Evolutionary conservation across 1,140 invertebrate species (phyloP), one percentile per base, ranked within the genome.

Genomic region (Magallana angulata): DNA sequence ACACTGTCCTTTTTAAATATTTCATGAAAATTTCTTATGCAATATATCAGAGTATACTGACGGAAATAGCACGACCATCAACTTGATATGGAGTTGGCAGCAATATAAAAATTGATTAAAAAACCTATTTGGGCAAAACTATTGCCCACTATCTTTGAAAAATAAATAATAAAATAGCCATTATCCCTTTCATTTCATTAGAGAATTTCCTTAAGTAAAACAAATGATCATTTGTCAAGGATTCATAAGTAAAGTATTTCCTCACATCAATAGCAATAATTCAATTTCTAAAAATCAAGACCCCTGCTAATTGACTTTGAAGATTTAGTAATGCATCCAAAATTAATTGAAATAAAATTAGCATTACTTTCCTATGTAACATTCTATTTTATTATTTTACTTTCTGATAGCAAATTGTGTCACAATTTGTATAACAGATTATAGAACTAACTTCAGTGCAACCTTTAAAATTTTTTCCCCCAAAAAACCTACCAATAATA

Each of bases 141-240:
- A 24, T 8, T 71, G 68, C 6, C 68, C 8, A 76, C 36, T 76
- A 76, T 1, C 36, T 76, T 30, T 12, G 14, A n/a, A n/a, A 64
- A 76, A 30, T 36, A 12, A 30, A 76, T 30, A 48, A 48, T 48
- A 48, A 48, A 48, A 48, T 48, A 48, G 36, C 24, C 7, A 76
- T 76, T 76, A 76, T 76, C 36, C 24, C 36, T 48, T 6, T 62
- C n/a, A 16, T 6, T 16, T 76, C 11, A 76, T 76, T 76, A 76
- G 36, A 76, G 12, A 30, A 76, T 76, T 76, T 76, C 68, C 68
- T 76, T 18, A 14, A 30, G 30, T 30, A 30, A 76, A 76, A 48
- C 24, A 76, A 71, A 76, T 76, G 68, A 76, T 30, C 68, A 76
- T 76, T 76, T 76, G 14, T 76, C 68, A 76, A 8, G 12, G 5